phyloP scores from a whole-genome alignment of 2,113 vertebrate genomes.

The Mesocricetus auratus region DNA sequence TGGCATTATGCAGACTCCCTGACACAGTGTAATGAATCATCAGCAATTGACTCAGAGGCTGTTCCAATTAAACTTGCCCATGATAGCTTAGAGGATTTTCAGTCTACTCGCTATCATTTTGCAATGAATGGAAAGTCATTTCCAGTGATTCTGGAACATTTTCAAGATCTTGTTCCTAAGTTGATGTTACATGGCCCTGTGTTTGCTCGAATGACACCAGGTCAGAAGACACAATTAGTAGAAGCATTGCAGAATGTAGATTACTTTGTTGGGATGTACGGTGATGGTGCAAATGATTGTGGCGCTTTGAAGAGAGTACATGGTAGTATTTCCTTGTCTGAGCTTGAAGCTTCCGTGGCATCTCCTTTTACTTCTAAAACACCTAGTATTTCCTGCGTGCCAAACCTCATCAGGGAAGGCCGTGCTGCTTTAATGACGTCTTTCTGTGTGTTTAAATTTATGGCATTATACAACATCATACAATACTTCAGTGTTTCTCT shows the following conservation, averaged over 20 bases:
- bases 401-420: slow-evolving; percentile 98
- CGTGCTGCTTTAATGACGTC: slow-evolving; percentile 98
- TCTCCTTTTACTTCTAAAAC: slow-evolving; percentile 98
- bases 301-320: slow-evolving; percentile 98
- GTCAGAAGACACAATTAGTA: slow-evolving; percentile 98
- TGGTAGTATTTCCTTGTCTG: slow-evolving; percentile 96
- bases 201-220: slow-evolving; percentile 98
- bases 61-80: slow-evolving; percentile 92
- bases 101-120: slow-evolving; percentile 93
- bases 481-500: slow-evolving; percentile 98
- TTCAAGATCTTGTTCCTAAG: slow-evolving; percentile 97
- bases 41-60: slow-evolving; percentile 90
- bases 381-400: slow-evolving; percentile 98
- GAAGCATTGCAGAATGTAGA: slow-evolving; percentile 97
- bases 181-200: slow-evolving; percentile 96
- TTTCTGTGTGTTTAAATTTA: slow-evolving; percentile 99
- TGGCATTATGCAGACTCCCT: slow-evolving; percentile 97
- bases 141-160: slow-evolving; percentile 95
- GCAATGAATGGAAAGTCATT: slow-evolving; percentile 99
- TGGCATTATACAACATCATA: slow-evolving; percentile 99
- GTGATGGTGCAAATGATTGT: slow-evolving; percentile 98
- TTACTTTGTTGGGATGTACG: slow-evolving; percentile 99
- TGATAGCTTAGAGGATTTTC: slow-evolving; percentile 89
- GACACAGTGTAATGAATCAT: slow-evolving; percentile 84
- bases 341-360: slow-evolving; percentile 98